A percentile compares a stretch with the other conserved stretches of the same genome.
These are phyloP conservation scores for Heteractis magnifica DNA, from an alignment of 92 coral and sea anemone species.

Conservation along the genomic window DNA sequence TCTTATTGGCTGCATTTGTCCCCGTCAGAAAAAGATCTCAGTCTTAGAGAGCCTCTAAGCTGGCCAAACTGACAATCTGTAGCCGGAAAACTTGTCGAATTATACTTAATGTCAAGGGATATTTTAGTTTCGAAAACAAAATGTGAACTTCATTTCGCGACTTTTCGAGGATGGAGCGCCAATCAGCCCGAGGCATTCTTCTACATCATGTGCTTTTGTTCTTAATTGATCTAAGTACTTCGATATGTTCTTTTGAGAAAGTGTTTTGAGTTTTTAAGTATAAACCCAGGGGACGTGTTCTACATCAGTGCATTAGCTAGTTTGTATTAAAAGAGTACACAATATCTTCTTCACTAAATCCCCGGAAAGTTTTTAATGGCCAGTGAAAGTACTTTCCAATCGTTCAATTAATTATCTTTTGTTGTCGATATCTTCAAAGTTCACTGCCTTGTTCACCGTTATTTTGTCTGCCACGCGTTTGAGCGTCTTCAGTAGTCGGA, in stretches of 20 bases:
- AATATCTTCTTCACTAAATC: constrained; percentile 6
- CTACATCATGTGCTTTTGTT: not conserved
- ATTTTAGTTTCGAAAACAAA: not conserved
- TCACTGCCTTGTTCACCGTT: not conserved
- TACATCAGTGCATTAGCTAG: not conserved
- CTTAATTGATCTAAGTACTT: not conserved
- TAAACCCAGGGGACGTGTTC: not conserved
- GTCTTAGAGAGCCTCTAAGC: not conserved
- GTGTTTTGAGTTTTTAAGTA: not conserved
- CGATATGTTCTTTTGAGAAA: not conserved
- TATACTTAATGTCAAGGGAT: not conserved
- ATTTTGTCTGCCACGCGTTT: not conserved
- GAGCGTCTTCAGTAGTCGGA: not conserved
- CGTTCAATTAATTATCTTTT: constrained; percentile 7
- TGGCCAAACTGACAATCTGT: not conserved
- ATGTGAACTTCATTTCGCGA: not conserved
- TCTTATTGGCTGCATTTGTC: not conserved
- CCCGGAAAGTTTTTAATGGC: constrained; percentile 14
- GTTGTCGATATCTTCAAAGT: constrained; percentile 4
- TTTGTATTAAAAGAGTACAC: not conserved
- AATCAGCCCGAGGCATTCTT: not conserved
- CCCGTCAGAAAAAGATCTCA: not conserved
- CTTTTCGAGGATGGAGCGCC: not conserved
- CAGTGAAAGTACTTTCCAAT: constrained; percentile 18
- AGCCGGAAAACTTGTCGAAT: constrained; percentile 31